These are phyloP conservation scores for Polyploca ridens DNA, from an alignment of 2,888 invertebrate genomes.

Conservation along the genomic window DNA sequence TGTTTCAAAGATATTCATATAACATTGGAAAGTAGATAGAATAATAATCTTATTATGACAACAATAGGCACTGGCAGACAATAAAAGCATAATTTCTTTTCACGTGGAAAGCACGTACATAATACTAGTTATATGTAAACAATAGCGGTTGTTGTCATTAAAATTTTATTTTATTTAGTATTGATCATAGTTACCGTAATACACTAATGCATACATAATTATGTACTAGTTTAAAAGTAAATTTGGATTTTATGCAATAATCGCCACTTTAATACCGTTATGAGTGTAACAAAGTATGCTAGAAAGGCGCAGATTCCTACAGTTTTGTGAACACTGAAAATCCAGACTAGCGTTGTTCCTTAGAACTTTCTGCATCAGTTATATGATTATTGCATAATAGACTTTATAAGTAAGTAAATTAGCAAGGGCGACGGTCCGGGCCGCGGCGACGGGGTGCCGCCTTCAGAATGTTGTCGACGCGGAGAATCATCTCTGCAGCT, in stretches of 20 bases:
- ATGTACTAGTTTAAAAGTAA: background rate
- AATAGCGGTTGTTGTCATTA: background rate
- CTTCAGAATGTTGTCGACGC: slow-evolving; percentile 98
- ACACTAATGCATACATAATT: background rate
- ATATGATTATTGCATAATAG: background rate
- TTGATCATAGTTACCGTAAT: background rate
- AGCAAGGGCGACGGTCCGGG: slow-evolving; percentile 94
- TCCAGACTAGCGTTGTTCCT: no score
- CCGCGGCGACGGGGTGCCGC: slow-evolving; percentile 94
- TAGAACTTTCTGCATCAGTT: no score
- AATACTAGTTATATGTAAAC: background rate
- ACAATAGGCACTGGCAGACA: slow-evolving; percentile 14
- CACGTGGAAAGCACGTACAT: background rate
- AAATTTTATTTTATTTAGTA: no score
- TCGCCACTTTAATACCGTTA: background rate
- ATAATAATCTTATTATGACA: slow-evolving; percentile 16
- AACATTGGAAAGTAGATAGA: background rate
- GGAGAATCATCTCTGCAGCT: slow-evolving; percentile 99
- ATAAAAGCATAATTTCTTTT: background rate
- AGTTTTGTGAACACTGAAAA: no score
- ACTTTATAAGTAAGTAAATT: slow-evolving; percentile 40
- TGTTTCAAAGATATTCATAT: background rate
- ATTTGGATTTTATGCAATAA: background rate
- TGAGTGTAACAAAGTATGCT: background rate
- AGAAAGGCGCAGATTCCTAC: no score